Conservation (phyloP, 2,797 vertebrate species). For the Phrynocephalus vlangalii region DNA sequence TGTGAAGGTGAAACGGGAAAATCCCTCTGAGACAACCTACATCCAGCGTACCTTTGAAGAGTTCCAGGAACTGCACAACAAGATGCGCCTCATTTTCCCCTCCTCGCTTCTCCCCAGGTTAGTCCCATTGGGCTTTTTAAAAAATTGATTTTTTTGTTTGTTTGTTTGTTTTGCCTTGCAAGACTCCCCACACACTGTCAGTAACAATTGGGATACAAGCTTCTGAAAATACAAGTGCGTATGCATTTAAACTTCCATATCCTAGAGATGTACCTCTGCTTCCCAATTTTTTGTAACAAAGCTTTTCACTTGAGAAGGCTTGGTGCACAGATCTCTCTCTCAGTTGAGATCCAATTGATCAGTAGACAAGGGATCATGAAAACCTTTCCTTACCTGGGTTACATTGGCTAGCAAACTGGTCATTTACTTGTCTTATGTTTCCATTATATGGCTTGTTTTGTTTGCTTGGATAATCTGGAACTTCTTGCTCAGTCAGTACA, state of each 20-base stretch:
- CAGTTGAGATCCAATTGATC: not conserved
- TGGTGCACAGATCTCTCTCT: not conserved
- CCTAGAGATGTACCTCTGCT: not conserved
- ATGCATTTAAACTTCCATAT: not conserved
- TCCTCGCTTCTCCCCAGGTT: constrained; percentile 93
- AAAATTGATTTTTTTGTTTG: too few relatives aligned
- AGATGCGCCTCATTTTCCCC: constrained; percentile 91
- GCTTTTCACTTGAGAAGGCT: not conserved
- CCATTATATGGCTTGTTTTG: not conserved
- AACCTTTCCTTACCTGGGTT: not conserved
- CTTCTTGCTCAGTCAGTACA: not conserved
- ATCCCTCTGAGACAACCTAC: constrained; percentile 79
- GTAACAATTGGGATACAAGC: not conserved
- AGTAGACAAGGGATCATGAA: not conserved
- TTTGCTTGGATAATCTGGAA: not conserved
- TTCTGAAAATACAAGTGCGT: not conserved
- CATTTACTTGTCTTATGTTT: not conserved
- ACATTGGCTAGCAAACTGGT: not conserved
- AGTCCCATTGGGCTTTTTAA: constrained; percentile 15
- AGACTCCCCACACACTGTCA: not conserved
- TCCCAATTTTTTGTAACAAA: not conserved
- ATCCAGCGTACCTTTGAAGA: constrained; percentile 95
- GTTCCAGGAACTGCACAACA: constrained; percentile 95
- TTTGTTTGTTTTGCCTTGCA: not conserved
- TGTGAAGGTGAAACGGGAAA: constrained; percentile 91